These are phyloP conservation scores for Pogonophryne albipinna DNA, from an alignment of 2,797 vertebrate genomes.

Conservation along the genomic window DNA sequence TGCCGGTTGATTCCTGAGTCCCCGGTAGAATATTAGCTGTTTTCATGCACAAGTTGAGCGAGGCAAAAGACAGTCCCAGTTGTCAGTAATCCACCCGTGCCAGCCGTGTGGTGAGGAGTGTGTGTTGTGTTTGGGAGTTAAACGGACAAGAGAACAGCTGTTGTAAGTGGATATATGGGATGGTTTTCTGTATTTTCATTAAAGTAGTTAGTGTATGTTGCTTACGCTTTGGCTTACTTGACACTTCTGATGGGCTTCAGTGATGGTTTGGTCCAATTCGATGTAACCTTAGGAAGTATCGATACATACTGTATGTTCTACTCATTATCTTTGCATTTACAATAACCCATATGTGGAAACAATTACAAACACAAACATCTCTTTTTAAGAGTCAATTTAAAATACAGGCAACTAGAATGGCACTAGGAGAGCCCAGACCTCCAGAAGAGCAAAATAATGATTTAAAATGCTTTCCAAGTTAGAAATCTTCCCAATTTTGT, in stretches of 20 bases:
- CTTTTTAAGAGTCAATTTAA: background rate
- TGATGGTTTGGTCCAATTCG: conserved; percentile 30
- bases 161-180: conserved; percentile 30
- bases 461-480: no score
- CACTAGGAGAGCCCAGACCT: no score
- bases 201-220: conserved; percentile 13
- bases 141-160: conserved; percentile 29
- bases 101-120: conserved; percentile 18
- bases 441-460: no score
- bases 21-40: conserved; percentile 72
- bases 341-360: conserved; percentile 6
- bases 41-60: conserved; percentile 67
- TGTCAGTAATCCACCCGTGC: conserved; percentile 56
- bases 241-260: conserved; percentile 24
- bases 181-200: conserved; percentile 23
- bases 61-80: conserved; percentile 52
- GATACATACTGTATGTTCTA: background rate
- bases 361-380: background rate
- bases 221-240: conserved; percentile 29
- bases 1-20: conserved; percentile 75
- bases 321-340: background rate
- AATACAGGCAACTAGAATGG: background rate
- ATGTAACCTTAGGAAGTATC: no score
- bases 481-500: no score
- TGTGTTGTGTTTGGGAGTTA: conserved; percentile 31